Base-by-base conservation (phyloP, 2,888 invertebrate genomes). In the Ethmia dodecea region DNA sequence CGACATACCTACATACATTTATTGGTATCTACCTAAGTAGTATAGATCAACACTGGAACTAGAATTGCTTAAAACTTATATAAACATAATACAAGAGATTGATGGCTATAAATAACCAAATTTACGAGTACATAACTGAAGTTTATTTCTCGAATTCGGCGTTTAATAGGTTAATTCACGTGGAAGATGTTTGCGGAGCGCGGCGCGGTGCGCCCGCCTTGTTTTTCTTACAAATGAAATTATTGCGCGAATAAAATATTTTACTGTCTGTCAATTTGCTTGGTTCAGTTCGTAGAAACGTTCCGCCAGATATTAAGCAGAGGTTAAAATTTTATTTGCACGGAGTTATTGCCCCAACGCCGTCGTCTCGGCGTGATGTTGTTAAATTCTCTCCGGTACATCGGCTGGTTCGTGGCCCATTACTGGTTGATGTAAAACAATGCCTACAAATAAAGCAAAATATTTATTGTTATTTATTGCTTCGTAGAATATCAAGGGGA, bases 191-290 rank as follows among this genome's bases (percentile, higher is more conserved):
- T 72, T 66, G 71, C 59, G 69, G 66, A 64, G 65, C 60, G 62
- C 57, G 60, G 55, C 55, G 38, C 48, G 38, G 45, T 37, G 37
- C 43, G 37, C 51, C 47, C 56, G 55, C 53, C 59, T 74, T 79
- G 83, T 83, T 81, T 81, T 86, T 81, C 80, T 75, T 73, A 60
- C 72, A 80, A 83, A 84, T 79, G 69, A 81, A 84, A 80, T 86
- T 84, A 86, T 80, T 75, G 71, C 69, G 52, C 53, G 74, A 68
- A 77, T 86, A 83, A 86, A 86, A 86, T 84, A 84, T 83, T 86
- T 86, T 81, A 86, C 73, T 72, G 83, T 75, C 86, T 81, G 86
- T 83, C 86, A 80, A 83, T 86, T 84, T 75, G 65, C 58, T 63
- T 27, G 67, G 68, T 70, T 65, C 66, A 55, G 54, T 62, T 52